Base-by-base conservation (phyloP, 2,113 vertebrate species). In the Trematocara zebra region DNA sequence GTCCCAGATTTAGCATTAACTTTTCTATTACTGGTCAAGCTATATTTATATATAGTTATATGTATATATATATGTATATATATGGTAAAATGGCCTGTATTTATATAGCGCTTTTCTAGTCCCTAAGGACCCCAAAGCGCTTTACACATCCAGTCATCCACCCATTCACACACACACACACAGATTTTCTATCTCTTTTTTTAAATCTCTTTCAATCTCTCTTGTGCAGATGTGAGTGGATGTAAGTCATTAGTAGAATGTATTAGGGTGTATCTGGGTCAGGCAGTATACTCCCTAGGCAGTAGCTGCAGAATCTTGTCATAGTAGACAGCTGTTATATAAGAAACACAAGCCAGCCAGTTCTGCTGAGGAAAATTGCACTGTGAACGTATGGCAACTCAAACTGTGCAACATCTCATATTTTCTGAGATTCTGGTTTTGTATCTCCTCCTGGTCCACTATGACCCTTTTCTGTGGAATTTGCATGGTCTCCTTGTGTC, bases 251-350 rank as follows among this genome's bases (percentile, higher is more conserved):
- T 91, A 90, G 92, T 72, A 59, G 92, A 92, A 89, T 88, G 93
- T 94, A 93, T 94, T 93, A 92, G 91, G 78, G 85, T 92, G 90
- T 92, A 95, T 93, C 91, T 95, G 93, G 95, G 95, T 94, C 95
- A 95, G 90, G 86, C 85, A 85, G 86, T 85, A 85, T 61, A 87
- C 88, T 88, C 89, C 91, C 87, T 86, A 51, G 91, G 91, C 87
- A 84, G 82, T 72, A 87, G 89, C 90, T 90, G 90, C 90, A 95
- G 88, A 93, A 92, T 90, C 93, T 93, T 94, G 92, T 92, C 89
- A 86, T 81, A 89, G 89, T 74, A 93, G 91, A 93, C 91, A 91
- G 88, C 86, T 94, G 92, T 94, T 93, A 94, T 92, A 90, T 93
- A 93, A 94, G 91, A 89, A 91, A 80, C 85, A 87, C 79, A 90